These are phyloP conservation scores for Trichonephila inaurata DNA, from an alignment of 1,140 invertebrate genomes.

Conservation along the genomic window DNA sequence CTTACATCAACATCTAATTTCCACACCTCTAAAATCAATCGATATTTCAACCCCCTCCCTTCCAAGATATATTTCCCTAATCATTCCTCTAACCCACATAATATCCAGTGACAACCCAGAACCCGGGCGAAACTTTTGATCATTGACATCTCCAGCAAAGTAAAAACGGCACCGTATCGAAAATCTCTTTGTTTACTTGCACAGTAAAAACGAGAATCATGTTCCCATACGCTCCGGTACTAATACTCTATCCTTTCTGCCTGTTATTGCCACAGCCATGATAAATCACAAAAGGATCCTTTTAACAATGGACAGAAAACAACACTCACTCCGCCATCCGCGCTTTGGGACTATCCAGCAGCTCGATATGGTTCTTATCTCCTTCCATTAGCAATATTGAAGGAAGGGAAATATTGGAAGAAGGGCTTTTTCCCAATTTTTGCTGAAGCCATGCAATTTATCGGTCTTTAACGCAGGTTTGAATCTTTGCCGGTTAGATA, in stretches of 20 bases:
- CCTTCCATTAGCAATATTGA: conserved; percentile 43
- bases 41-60: too few relatives aligned
- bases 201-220: conserved; percentile 41
- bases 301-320: conserved; percentile 27
- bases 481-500: not conserved
- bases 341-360: not conserved
- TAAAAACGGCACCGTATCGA: not conserved
- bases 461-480: conserved; percentile 48
- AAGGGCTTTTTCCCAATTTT: conserved; percentile 8
- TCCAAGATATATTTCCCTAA: too few relatives aligned
- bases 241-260: conserved; percentile 15
- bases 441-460: conserved; percentile 42
- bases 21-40: too few relatives aligned
- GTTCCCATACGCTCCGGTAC: not conserved
- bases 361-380: not conserved
- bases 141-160: not conserved
- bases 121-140: not conserved
- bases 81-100: not conserved
- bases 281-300: conserved; percentile 47
- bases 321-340: not conserved
- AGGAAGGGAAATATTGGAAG: conserved; percentile 15
- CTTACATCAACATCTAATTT: too few relatives aligned
- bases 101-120: not conserved
- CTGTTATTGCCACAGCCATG: conserved; percentile 18
- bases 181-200: conserved; percentile 21